phyloP scores from a whole-genome alignment of 53 echinoderm and acorn worm genomes.

The Paracentrotus lividus region DNA sequence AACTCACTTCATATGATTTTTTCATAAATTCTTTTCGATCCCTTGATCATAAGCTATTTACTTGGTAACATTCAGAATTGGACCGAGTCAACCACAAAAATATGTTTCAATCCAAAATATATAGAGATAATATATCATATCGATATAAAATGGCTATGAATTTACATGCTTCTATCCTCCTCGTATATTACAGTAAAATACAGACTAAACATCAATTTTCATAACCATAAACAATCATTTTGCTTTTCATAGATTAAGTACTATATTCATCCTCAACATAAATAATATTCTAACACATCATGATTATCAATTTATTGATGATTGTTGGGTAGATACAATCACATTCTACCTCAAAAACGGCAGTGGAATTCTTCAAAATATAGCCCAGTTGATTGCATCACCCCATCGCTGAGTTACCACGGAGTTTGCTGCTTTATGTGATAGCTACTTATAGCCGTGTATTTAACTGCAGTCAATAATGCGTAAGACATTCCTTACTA shows the following conservation, averaged over 20 bases:
- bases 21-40: not conserved
- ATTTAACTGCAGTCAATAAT: too few relatives aligned
- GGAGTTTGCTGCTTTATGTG: too few relatives aligned
- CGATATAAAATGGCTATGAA: conserved; percentile 38
- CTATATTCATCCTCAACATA: conserved; percentile 43
- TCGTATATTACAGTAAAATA: not conserved
- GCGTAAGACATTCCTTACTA: too few relatives aligned
- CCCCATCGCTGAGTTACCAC: too few relatives aligned
- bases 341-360: not conserved
- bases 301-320: not conserved
- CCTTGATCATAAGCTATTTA: conserved; percentile 20
- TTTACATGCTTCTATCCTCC: conserved; percentile 21
- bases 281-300: not conserved
- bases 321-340: not conserved
- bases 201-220: conserved; percentile 14
- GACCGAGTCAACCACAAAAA: conserved; percentile 32
- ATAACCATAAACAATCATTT: conserved; percentile 16
- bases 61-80: not conserved
- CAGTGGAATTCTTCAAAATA: too few relatives aligned
- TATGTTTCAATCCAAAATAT: conserved; percentile 30
- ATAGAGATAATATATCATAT: conserved; percentile 38
- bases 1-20: not conserved
- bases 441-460: too few relatives aligned
- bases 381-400: too few relatives aligned
- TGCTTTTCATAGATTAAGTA: conserved; percentile 58